Base-by-base conservation (phyloP, 2,797 vertebrate genomes). In the Mycteria americana region DNA sequence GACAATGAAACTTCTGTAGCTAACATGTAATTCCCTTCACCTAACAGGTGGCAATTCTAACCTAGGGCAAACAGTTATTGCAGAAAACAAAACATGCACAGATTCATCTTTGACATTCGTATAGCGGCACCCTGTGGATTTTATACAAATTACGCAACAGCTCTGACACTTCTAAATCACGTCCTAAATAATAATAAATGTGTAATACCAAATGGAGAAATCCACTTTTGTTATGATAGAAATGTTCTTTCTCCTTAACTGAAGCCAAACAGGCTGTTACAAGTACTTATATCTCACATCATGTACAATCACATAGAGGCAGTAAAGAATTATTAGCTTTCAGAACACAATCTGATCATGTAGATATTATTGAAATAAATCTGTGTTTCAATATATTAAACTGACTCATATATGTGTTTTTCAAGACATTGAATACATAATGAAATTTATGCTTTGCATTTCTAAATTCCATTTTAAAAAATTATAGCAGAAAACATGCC, bases 61-160 rank as follows among this genome's bases (percentile, higher is more conserved):
- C 22, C 23, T 13, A 48, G 37, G n/a, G 56, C 74, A 65, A 88
- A 64, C 31, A 75, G 35, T 31, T 54, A 37, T 4, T 45, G 54
- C 22, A 62, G 67, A 84, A 88, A 85, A 60, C 16, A 70, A 77
- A 84, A 69, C 21, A 33, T 18, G 46, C 31, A 41, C 10, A 16
- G 54, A 39, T 76, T 75, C 9, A 3, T 59, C 76, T 75, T 23
- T 45, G 24, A 73, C 2, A 3, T 69, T 81, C 72, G 56, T 16
- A 92, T 31, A 93, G 93, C 23, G 28, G 63, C 93, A 94, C 79
- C 88, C 73, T 69, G 79, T 73, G 92, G 93, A 76, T 69, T 86
- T 84, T 33, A 51, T 27, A 65, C 50, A 89, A 84, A 90, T 68
- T 72, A 84, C 69, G 65, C 54, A 76, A 48, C 25, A 57, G n/a